Evolutionary conservation across 2,888 invertebrate genomes (phyloP).

Genomic region (Scotopteryx bipunctaria): DNA sequence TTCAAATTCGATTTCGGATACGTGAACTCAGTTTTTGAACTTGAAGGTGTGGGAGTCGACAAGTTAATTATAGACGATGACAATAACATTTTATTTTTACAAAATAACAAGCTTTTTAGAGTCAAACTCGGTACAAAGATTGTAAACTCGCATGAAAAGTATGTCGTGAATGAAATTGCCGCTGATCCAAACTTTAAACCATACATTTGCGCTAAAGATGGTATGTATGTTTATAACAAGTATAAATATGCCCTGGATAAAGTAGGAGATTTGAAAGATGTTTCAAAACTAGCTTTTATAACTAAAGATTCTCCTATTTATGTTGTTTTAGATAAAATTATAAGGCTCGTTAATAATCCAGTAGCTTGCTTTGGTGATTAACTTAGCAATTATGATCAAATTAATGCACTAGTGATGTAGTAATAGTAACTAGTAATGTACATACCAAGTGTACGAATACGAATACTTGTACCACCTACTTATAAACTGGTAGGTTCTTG

Average conservation of each 20-base stretch:
- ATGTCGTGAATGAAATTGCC: slow-evolving; percentile 50
- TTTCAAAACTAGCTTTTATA: slow-evolving; percentile 62
- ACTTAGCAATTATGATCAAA: neutral
- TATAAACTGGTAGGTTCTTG: too few relatives aligned
- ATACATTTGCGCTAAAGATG: slow-evolving; percentile 56
- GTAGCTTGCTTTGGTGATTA: slow-evolving; percentile 53
- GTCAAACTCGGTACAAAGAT: slow-evolving; percentile 63
- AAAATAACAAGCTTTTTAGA: slow-evolving; percentile 54
- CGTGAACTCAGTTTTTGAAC: slow-evolving; percentile 51
- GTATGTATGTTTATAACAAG: slow-evolving; percentile 67
- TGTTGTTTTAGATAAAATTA: slow-evolving; percentile 59
- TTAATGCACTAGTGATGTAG: too few relatives aligned
- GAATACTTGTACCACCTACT: too few relatives aligned
- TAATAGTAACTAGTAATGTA: too few relatives aligned
- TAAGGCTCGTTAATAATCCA: slow-evolving; percentile 54
- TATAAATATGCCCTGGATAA: slow-evolving; percentile 70
- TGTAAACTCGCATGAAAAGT: slow-evolving; percentile 59
- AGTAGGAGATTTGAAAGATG: slow-evolving; percentile 52
- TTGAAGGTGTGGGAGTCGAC: slow-evolving; percentile 54
- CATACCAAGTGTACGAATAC: too few relatives aligned
- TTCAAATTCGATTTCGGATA: slow-evolving; percentile 62
- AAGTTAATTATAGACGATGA: slow-evolving; percentile 64
- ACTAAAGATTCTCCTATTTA: slow-evolving; percentile 63
- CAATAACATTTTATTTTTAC: slow-evolving; percentile 62
- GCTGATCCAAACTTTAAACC: slow-evolving; percentile 57